Base-by-base conservation (phyloP, 37 sponge, comb jelly and placozoan genomes). In the Oopsacas minuta region DNA sequence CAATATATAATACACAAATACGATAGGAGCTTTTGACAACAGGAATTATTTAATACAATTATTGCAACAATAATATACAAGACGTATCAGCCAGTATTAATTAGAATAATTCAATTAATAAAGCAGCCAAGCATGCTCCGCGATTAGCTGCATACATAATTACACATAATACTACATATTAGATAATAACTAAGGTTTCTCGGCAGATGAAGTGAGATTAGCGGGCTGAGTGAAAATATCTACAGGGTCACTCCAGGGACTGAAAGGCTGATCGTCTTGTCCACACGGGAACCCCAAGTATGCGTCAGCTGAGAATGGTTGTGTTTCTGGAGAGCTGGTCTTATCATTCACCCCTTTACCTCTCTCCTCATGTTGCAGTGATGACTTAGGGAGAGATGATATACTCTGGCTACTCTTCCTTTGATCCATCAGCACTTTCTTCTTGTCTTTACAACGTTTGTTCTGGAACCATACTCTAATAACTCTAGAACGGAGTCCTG, bases 401-500 rank as follows among this genome's bases (percentile, higher is more conserved):
- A n/a, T 12, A 25, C 75, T 34, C 75, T 61, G 75, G 22, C 17
- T 34, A 3, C 7, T 83, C 23, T 61, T 52, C 20, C 75, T 23
- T 52, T 87, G 75, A 25, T 89, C 89, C 37, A 88, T 90, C 1
- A 92, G 85, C 23, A 85, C 84, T 82, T 92, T 93, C 90, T 96
- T 96, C 91, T 96, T 96, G 88, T 96, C 97, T 85, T 96, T 96
- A 86, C 97, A 96, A 15, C 97, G 88, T 83, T 92, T 94, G 90
- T 96, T 96, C 86, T 96, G 97, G 85, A 96, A 96, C 97, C 97
- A 96, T 7, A 96, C 97, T 23, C 97, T 85, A 38, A 96, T 92
- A 37, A 92, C 92, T 38, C 94, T 42, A 17, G 94, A 88, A n/a
- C 85, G 89, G 37, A 96, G 90, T 0, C 91, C 94, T 36, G 92